phyloP scores from a whole-genome alignment of 2,797 vertebrate species.

The Aratinga solstitialis region DNA sequence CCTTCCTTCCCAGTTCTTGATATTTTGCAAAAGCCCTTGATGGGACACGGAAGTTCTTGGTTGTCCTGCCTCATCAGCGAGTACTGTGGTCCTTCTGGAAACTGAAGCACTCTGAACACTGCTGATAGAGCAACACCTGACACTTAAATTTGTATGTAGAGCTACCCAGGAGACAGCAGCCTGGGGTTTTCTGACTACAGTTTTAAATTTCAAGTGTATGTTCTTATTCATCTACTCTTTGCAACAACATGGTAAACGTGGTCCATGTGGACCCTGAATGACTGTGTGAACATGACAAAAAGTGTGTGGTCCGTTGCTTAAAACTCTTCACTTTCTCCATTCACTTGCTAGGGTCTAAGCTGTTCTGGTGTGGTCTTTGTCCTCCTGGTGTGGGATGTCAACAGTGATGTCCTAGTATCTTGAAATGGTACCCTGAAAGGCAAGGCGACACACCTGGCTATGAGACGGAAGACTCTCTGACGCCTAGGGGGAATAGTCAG shows the following conservation, averaged over 20 bases:
- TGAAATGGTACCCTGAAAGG: not conserved
- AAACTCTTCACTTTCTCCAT: not conserved
- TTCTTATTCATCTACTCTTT: not conserved
- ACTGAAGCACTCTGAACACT: not conserved
- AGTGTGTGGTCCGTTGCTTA: not conserved
- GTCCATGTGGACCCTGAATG: not conserved
- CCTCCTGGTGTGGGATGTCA: not conserved
- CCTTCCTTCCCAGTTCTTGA: not conserved
- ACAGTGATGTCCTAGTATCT: not conserved
- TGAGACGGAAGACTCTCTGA: not conserved
- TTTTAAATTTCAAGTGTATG: not conserved
- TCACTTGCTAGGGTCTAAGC: not conserved
- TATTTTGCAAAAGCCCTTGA: not conserved
- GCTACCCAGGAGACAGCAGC: accelerated
- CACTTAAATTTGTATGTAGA: not conserved
- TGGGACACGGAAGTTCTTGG: not conserved
- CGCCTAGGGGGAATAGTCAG: not conserved
- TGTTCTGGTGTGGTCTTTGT: not conserved
- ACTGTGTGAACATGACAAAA: not conserved
- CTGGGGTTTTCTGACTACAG: not conserved
- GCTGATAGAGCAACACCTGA: not conserved
- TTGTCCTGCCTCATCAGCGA: not conserved
- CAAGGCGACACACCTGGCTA: not conserved
- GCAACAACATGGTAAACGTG: not conserved
- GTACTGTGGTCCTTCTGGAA: not conserved